Base-by-base conservation (phyloP, 2,797 vertebrate species). In the Malacoctenus gilli region DNA sequence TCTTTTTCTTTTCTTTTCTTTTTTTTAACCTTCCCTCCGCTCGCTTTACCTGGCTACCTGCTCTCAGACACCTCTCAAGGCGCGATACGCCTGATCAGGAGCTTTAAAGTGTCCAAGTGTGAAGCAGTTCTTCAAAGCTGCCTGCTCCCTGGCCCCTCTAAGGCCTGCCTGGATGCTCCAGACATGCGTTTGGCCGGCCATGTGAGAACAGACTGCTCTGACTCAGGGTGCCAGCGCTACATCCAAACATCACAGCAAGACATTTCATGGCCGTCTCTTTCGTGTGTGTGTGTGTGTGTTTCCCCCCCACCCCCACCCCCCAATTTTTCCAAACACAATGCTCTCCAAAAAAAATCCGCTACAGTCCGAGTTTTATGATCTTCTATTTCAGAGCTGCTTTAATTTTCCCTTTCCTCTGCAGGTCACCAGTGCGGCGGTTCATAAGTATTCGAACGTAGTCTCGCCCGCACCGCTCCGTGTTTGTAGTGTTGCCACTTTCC, bases 241-340 rank as follows among this genome's bases (percentile, higher is more conserved):
- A 86, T 89, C 90, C 89, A 89, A 90, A 85, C 85, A 83, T 84
- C 86, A 76, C 85, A 87, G 83, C 88, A 84, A 80, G 87, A 77
- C 80, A 77, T 89, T 82, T 83, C 77, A 89, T 68, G 55, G 60
- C 69, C 71, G 76, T n/a, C 58, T 72, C 81, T 87, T 83, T 83
- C 80, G 5, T 28, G n/a, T n/a, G n/a, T n/a, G n/a, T n/a, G n/a
- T n/a, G n/a, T n/a, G n/a, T n/a, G n/a, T n/a, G n/a, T 84, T 59
- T 77, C 76, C 73, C 51, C 55, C 59, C 65, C 82, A 75, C 41
- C 67, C 34, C 62, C 60, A 48, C 51, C 43, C 18, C 34, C 49
- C n/a, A n/a, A n/a, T n/a, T 68, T 75, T 85, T 61, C 56, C 51
- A 75, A 44, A 54, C 48, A 62, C 58, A 75, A 16, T 56, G 35